These are phyloP conservation scores for Anseranas semipalmata DNA, from an alignment of 2,113 vertebrate genomes.

Conservation along the genomic window DNA sequence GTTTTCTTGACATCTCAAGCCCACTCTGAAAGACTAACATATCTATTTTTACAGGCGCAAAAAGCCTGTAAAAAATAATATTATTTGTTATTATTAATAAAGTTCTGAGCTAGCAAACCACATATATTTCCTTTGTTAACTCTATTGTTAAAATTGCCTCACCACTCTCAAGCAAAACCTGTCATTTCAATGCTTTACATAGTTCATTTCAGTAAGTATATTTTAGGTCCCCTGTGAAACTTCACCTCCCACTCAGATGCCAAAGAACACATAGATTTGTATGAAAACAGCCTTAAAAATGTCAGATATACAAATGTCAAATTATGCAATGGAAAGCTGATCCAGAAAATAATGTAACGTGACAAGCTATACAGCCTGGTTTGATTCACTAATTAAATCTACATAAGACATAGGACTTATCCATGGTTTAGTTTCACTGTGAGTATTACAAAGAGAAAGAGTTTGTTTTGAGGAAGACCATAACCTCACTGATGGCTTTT, in stretches of 20 bases:
- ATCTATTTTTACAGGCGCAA: neutral
- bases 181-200: neutral
- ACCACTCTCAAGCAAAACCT: neutral
- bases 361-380: neutral
- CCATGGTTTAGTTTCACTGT: neutral
- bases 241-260: conserved; percentile 10
- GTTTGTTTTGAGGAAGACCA: neutral
- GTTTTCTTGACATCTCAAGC: neutral
- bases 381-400: neutral
- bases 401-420: neutral
- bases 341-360: neutral
- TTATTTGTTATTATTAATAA: conserved; percentile 7
- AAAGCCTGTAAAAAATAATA: neutral
- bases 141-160: conserved; percentile 14
- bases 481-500: neutral
- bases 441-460: neutral
- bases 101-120: neutral
- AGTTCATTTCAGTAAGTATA: neutral
- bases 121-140: neutral
- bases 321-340: neutral
- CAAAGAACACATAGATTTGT: neutral
- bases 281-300: conserved; percentile 13
- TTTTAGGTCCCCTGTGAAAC: neutral
- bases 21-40: neutral
- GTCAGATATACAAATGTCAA: conserved; percentile 16